Evolutionary conservation across 2,888 invertebrate genomes (phyloP), one percentile per base, ranked within the genome.

Genomic region (Herminia tarsipennalis): DNA sequence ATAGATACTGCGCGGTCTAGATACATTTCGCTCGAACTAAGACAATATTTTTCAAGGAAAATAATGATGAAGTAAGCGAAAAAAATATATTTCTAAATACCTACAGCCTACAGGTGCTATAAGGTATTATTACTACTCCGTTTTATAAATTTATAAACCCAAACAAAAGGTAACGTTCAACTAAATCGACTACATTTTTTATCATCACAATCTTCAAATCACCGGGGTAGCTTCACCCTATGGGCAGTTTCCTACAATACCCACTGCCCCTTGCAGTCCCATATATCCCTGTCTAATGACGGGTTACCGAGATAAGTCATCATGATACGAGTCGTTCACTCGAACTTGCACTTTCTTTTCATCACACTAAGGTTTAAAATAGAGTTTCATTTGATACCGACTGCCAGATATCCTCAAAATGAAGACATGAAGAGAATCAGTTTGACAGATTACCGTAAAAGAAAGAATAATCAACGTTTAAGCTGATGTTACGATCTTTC

Each of bases 401-500:
- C 16, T 9, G 3, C 24, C 24, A 16, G 16, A 16, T 25, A 16
- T 12, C 22, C n/a, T 3, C 8, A 14, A 46, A 29, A 27, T 51
- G 44, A 41, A 25, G 46, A 29, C 18, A 9, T 20, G 27, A 18
- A 12, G 17, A 16, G n/a, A 22, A 43, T 40, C 28, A 6, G 34
- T 48, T 48, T 41, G 48, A 56, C 40, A 53, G 56, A 56, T 53
- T 37, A 21, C 12, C 33, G 33, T 35, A 17, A n/a, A 13, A 36
- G 56, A 56, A 53, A 48, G 24, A 9, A 16, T 16, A 10, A 28
- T 28, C n/a, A 9, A 24, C 10, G 24, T 13, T 24, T 32, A 21
- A 21, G 33, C 20, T 33, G 32, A 20, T 20, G 9, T 32, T n/a
- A n/a, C n/a, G n/a, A n/a, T n/a, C n/a, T n/a, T n/a, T n/a, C n/a